These are phyloP conservation scores for Lagria hirta DNA, from an alignment of 2,888 invertebrate genomes.

Conservation along the genomic window DNA sequence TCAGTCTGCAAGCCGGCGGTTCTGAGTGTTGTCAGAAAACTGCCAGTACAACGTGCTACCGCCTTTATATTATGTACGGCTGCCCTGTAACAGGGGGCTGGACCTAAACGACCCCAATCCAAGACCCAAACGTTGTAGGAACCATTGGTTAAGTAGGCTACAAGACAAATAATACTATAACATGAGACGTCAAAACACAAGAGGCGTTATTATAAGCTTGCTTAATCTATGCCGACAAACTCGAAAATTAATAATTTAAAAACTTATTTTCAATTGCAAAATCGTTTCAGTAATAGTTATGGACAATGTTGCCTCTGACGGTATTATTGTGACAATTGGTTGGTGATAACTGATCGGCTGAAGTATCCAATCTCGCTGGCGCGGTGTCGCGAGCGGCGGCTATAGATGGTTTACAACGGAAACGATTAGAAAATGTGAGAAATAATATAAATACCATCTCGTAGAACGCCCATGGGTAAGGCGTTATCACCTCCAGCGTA, in stretches of 20 bases:
- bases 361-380: too few species aligned
- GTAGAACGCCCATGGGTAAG: constrained; percentile 69
- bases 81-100: constrained; percentile 67
- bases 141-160: constrained; percentile 72
- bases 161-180: too few species aligned
- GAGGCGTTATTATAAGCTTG: background rate
- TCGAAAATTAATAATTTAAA: too few species aligned
- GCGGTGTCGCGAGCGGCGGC: too few species aligned
- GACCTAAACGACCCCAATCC: constrained; percentile 74
- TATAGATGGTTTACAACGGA: background rate
- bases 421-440: background rate
- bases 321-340: too few species aligned
- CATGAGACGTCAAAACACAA: too few species aligned
- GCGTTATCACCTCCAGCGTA: constrained; percentile 77
- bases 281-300: too few species aligned
- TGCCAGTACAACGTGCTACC: constrained; percentile 70
- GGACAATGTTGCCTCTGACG: too few species aligned
- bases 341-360: too few species aligned
- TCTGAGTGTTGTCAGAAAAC: constrained; percentile 63
- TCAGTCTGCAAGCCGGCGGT: constrained; percentile 67
- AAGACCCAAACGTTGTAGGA: constrained; percentile 76
- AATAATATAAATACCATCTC: constrained; percentile 61
- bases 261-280: too few species aligned
- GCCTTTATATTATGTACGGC: constrained; percentile 75
- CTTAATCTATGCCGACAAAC: too few species aligned